A percentile compares a stretch with the other conserved stretches of the same genome.
Conservation (phyloP, 2,113 vertebrate genomes). For the Grallaria varia region DNA sequence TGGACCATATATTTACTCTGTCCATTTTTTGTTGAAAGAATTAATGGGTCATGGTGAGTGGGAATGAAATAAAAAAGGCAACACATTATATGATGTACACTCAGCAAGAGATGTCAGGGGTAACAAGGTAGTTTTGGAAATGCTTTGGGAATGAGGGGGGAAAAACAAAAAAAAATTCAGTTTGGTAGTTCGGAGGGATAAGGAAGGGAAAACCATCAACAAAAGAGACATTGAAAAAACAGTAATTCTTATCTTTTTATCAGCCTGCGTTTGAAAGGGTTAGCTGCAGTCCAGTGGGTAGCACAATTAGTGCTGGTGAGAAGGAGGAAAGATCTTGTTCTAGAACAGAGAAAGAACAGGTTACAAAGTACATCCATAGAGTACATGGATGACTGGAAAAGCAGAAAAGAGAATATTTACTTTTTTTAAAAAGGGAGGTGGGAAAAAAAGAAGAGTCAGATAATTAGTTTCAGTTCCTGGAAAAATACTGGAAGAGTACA, state of each 20-base stretch:
- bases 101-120: background rate
- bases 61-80: background rate
- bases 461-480: conserved; percentile 26
- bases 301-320: conserved; percentile 8
- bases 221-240: background rate
- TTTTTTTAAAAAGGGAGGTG: background rate
- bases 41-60: background rate
- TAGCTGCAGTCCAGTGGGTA: background rate
- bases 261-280: conserved; percentile 26
- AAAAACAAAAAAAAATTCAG: background rate
- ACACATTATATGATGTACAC: background rate
- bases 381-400: conserved; percentile 4
- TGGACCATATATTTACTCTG: background rate
- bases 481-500: conserved; percentile 30
- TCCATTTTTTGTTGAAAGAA: background rate
- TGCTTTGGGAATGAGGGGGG: background rate
- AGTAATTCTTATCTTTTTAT: conserved; percentile 36
- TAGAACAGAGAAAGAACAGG: background rate
- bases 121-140: background rate
- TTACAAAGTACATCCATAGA: background rate
- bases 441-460: background rate
- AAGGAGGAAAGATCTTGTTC: conserved; percentile 36
- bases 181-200: background rate
- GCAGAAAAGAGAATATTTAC: background rate
- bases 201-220: background rate